A percentile compares a stretch with the other conserved stretches of the same genome.
These are phyloP conservation scores for Tamandua tetradactyla DNA, from an alignment of 2,797 vertebrate genomes.

Conservation along the genomic window DNA sequence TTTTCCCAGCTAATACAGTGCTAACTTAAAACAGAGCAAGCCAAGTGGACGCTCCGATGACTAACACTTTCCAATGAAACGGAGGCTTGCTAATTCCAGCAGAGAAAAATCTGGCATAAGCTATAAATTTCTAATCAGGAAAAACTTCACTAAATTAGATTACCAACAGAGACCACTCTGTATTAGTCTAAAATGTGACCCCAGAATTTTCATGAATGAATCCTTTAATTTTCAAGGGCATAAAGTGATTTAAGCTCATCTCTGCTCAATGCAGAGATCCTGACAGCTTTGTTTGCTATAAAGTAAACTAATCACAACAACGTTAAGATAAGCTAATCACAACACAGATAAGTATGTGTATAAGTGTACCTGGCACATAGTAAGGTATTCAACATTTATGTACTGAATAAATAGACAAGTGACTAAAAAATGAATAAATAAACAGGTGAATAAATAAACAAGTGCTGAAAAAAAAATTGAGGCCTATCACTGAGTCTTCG, in stretches of 20 bases:
- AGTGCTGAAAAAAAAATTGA: background rate
- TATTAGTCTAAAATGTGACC: background rate
- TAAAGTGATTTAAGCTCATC: background rate
- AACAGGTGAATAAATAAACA: too few species aligned
- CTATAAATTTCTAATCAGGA: background rate
- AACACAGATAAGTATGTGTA: background rate
- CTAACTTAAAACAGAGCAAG: background rate
- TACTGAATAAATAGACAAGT: too few species aligned
- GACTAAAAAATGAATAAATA: too few species aligned
- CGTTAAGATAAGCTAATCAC: background rate
- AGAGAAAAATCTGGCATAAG: background rate
- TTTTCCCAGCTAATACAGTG: background rate
- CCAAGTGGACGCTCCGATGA: background rate
- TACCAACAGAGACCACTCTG: background rate
- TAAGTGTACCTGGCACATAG: background rate
- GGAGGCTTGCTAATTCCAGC: background rate
- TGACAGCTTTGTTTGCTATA: background rate
- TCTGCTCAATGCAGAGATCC: background rate
- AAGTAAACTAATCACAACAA: background rate
- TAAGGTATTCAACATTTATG: background rate
- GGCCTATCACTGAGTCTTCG: background rate
- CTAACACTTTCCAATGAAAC: background rate
- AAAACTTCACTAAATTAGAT: background rate
- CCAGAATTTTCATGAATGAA: background rate
- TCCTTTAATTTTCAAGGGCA: background rate